Conservation (phyloP, 2,888 invertebrate species). For the Drosophila mulleri region DNA sequence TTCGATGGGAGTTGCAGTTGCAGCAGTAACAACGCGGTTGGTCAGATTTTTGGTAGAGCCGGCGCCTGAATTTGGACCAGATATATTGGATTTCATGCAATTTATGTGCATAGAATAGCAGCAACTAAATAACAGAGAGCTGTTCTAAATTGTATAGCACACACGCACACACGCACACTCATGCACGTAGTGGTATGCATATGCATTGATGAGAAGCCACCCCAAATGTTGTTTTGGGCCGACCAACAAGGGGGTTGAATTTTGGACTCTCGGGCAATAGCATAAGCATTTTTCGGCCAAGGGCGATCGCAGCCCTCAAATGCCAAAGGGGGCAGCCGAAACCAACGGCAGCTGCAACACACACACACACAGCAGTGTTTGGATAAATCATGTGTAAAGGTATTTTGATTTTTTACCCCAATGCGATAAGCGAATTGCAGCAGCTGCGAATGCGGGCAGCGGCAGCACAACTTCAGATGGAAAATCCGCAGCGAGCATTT, state of each 20-base stretch:
- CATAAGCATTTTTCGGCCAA: slow-evolving; percentile 78
- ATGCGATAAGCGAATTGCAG: slow-evolving; percentile 47
- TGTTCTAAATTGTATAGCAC: slow-evolving; percentile 41
- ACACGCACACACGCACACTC: slow-evolving; percentile 15
- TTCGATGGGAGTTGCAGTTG: slow-evolving; percentile 20
- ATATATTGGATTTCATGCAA: slow-evolving; percentile 56
- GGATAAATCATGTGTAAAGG: slow-evolving; percentile 80
- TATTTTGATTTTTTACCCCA: slow-evolving; percentile 66
- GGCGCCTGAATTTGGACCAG: slow-evolving; percentile 7
- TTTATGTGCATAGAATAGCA: slow-evolving; percentile 47
- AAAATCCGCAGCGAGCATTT: slow-evolving; percentile 6
- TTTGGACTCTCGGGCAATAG: slow-evolving; percentile 50
- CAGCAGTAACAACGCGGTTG: slow-evolving; percentile 14
- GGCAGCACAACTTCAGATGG: slow-evolving; percentile 11
- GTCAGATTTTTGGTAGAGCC: slow-evolving; percentile 31
- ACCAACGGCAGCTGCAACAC: slow-evolving; percentile 64
- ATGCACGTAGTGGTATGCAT: slow-evolving; percentile 7
- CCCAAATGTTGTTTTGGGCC: slow-evolving; percentile 55
- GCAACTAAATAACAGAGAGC: slow-evolving; percentile 42
- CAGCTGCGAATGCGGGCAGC: slow-evolving; percentile 43
- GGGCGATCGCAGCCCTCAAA: slow-evolving; percentile 72
- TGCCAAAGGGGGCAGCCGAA: slow-evolving; percentile 63
- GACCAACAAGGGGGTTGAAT: slow-evolving; percentile 65
- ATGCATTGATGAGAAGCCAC: slow-evolving; percentile 59
- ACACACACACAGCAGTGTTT: slow-evolving; percentile 51